Base-by-base conservation (phyloP, 1,140 invertebrate genomes). In the Carposina sasakii region DNA sequence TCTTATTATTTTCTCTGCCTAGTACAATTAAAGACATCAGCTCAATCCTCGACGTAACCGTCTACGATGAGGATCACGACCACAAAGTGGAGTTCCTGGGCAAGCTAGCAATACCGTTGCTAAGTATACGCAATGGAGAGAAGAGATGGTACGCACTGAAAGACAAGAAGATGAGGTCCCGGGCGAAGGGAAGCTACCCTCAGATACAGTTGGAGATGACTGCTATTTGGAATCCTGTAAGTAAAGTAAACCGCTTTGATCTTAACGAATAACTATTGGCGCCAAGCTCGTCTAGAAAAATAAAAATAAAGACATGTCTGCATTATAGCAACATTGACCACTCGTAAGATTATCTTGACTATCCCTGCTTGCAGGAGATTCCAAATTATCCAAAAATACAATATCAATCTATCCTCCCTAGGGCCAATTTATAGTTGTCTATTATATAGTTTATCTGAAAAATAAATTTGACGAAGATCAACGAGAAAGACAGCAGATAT, bases 21-120 rank as follows among this genome's bases (percentile, higher is more conserved):
- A 98, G 96, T 74, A 95, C 97, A 76, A 93, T 99, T 0, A 98
- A 98, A 73, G 98, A 99, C 76, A 97, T 99, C 41, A 97, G 98
- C 63, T 95, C 96, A 26, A 91, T 96, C 16, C 81, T 99, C 39
- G 97, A 99, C 76, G 87, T 99, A n/a, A 99, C 97, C 0, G 96
- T 99, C 0, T 99, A 94, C 76, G 98, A 99, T 74, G 98, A 99
- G 85, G 98, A 99, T 85, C 89, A 95, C 50, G 97, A 99, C 78
- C 97, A 99, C 73, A 98, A 98, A 82, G 94, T 97, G 0, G 98
- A 99, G 81, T 99, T 99, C 81, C 85, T 99, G 0, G 98, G 98
- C 3, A 97, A 96, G 85, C 85, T 99, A 9, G 91, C 92, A 2
- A 92, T 99, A 60, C 98, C 98, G 0, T 82, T 99, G 8, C 78